phyloP scores from a whole-genome alignment of 2,888 invertebrate genomes.

The Hetaerina titia region DNA sequence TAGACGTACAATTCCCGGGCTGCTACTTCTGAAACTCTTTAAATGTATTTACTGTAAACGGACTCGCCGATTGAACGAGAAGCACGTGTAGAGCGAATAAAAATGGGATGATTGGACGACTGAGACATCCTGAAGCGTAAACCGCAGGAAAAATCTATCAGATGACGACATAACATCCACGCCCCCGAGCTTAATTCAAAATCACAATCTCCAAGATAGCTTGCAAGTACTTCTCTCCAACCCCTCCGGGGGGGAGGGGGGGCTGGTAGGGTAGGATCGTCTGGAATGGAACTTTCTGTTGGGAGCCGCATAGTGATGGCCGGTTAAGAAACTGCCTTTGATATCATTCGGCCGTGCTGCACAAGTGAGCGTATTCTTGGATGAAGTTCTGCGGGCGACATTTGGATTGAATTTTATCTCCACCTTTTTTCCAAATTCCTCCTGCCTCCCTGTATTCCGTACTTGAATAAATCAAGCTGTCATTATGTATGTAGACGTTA shows the following conservation, averaged over 20 bases:
- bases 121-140: too few species aligned
- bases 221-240: neutral
- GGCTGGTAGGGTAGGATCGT: too few species aligned
- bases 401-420: constrained; percentile 20
- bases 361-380: neutral
- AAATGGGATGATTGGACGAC: too few species aligned
- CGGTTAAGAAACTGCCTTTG: neutral
- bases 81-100: too few species aligned
- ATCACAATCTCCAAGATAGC: too few species aligned
- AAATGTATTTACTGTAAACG: too few species aligned
- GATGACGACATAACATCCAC: neutral
- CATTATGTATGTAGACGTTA: neutral
- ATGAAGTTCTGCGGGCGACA: neutral
- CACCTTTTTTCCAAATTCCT: neutral
- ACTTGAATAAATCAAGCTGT: neutral
- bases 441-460: neutral
- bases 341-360: neutral
- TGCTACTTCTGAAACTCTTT: too few species aligned
- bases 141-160: neutral
- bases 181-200: neutral
- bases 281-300: neutral
- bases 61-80: too few species aligned
- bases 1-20: too few species aligned
- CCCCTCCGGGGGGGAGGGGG: too few species aligned
- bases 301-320: neutral